Evolutionary conservation across 2,888 invertebrate species (phyloP), one percentile per base, ranked within the genome.

Genomic region (Drosophila mimetica): DNA sequence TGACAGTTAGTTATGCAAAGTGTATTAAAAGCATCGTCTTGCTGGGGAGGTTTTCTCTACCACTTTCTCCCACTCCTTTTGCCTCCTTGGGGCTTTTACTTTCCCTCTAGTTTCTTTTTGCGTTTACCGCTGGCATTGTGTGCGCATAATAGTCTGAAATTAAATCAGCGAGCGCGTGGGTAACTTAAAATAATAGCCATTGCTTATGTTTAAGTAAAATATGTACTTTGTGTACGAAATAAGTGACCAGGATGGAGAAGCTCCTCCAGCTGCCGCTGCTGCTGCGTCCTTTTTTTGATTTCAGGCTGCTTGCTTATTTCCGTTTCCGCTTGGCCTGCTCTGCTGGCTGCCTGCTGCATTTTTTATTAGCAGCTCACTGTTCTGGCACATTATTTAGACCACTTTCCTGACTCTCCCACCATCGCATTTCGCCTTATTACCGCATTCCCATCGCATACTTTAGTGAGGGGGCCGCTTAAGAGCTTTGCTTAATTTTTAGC

Each of bases 111-210:
- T 58, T 46, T 71, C 60, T 48, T 50, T 59, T 55, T 58, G 50
- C 78, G 60, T 64, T 86, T 80, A 86, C 82, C 86, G 82, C 58
- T 75, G 66, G 63, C 71, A 79, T 86, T 84, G 84, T 88, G 86
- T 84, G 80, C 71, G 74, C 84, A 84, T 84, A 79, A 86, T 86
- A 86, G 84, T 61, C 84, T 70, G 80, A 88, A 84, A 84, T 84
- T 88, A 84, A 84, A 84, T 84, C 86, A 83, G 84, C 77, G 41
- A 71, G 77, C 86, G 84, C 86, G 71, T 86, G 88, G 84, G 65
- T 75, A 84, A 86, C 88, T 84, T 84, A 77, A 88, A 88, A 88
- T 83, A 88, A 88, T 86, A 88, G 84, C 86, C 79, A 83, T 82
- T 88, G 86, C 83, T 79, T 85, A 76, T 86, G 71, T 74, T 86